Evolutionary conservation across 2,113 vertebrate genomes (phyloP).

Genomic region (Solenodon paradoxus): DNA sequence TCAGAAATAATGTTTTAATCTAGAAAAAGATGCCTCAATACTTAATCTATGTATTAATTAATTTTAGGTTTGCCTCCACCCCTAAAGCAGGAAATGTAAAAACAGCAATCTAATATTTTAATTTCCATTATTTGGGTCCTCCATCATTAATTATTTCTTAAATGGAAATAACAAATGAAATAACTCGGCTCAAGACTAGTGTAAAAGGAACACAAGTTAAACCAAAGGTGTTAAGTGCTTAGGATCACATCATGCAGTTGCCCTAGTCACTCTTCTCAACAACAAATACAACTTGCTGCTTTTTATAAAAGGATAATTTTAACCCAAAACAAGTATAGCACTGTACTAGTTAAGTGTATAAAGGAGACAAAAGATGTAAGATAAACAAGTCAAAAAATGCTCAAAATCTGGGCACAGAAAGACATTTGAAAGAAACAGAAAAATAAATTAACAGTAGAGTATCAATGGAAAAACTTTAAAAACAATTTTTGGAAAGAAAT

Average conservation of each 20-base stretch:
- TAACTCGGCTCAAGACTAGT: background rate
- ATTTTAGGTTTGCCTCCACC: background rate
- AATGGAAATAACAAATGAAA: background rate
- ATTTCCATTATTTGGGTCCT: background rate
- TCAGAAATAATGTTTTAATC: background rate
- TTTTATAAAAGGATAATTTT: background rate
- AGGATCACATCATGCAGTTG: background rate
- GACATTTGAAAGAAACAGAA: background rate
- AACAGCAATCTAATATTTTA: background rate
- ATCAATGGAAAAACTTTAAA: background rate
- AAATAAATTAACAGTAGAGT: background rate
- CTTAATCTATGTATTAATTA: conserved; percentile 18
- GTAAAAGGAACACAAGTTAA: background rate
- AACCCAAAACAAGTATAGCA: background rate
- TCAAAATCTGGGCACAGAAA: background rate
- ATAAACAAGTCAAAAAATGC: background rate
- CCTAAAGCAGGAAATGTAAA: background rate
- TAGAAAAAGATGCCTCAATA: background rate
- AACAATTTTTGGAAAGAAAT: background rate
- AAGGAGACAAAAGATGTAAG: background rate
- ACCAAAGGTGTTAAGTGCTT: background rate
- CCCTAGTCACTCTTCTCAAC: background rate
- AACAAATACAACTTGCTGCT: background rate
- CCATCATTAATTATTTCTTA: conserved; percentile 11
- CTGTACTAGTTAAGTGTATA: background rate